Evolutionary conservation across 2,888 invertebrate genomes (phyloP), one percentile per base, ranked within the genome.

Genomic region (Seira sanloemensis): DNA sequence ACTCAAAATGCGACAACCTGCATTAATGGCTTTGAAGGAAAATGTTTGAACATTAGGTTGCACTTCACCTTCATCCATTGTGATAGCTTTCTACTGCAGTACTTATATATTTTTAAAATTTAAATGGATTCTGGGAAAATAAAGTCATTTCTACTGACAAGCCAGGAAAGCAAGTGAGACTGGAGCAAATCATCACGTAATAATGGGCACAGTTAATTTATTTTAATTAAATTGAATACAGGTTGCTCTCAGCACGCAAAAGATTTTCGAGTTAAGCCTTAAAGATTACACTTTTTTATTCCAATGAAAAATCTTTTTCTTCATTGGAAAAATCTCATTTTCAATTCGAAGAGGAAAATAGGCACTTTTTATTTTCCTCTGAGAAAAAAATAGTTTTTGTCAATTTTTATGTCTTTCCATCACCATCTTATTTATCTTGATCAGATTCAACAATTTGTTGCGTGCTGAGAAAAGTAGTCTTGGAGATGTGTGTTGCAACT

Each of bases 371-470:
- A 66, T 66, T 66, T 66, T 66, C 21, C 66, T 19, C 23, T 66
- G n/a, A 7, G 66, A 66, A 66, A 9, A 46, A 58, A 23, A 2
- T 66, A 7, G 21, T 21, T 7, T 18, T 58, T 66, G 5, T 66
- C 66, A 66, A 66, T 66, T 66, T 21, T 23, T 21, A 66, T 16
- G 37, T 37, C 37, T 66, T 23, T 66, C 66, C 9, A 66, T 23
- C 66, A 58, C 16, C 5, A 58, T 12, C 58, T 18, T n/a, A n/a
- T 76, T 67, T 67, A 25, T 46, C 50, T 26, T 19, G 54, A 72
- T 50, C 65, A 78, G 26, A 72, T 50, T 72, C 50, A 65, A 65
- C 78, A 78, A 72, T 74, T 62, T 74, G 74, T 74, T 74, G 74
- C 62, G 18, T 74, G 37, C 5, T 37, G 37, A 46, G 16, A 46